These are phyloP conservation scores for Lochmaea capreae DNA, from an alignment of 2,888 invertebrate species.

Conservation along the genomic window DNA sequence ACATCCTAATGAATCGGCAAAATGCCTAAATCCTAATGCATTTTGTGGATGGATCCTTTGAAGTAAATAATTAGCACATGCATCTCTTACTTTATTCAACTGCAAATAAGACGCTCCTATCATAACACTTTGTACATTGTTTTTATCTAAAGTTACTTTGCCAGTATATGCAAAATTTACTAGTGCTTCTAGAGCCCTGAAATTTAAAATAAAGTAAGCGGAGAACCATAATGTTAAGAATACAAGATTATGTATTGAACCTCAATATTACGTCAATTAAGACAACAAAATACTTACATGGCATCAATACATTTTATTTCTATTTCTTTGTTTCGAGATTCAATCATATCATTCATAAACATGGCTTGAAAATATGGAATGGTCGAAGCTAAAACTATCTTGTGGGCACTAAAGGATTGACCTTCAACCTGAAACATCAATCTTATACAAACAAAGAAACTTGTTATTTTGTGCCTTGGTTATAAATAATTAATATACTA, in stretches of 20 bases:
- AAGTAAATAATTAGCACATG: conserved; percentile 84
- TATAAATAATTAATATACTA: no score
- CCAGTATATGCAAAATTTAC: conserved; percentile 90
- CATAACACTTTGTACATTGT: conserved; percentile 87
- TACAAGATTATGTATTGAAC: no score
- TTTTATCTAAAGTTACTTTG: conserved; percentile 78
- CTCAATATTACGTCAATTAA: no score
- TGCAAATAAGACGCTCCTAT: conserved; percentile 87
- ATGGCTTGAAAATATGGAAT: conserved; percentile 92
- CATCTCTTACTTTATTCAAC: conserved; percentile 81
- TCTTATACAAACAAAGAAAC: neutral
- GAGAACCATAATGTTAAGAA: no score
- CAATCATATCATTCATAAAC: conserved; percentile 91
- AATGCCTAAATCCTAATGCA: conserved; percentile 82
- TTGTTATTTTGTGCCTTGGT: no score
- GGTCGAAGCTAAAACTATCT: conserved; percentile 85
- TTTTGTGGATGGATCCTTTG: conserved; percentile 84
- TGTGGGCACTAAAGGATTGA: conserved; percentile 82
- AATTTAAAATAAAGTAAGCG: conserved; percentile 34
- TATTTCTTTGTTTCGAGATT: conserved; percentile 84
- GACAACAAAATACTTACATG: conserved; percentile 66
- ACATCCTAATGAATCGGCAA: conserved; percentile 84
- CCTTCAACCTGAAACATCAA: conserved; percentile 74
- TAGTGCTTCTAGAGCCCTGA: conserved; percentile 82
- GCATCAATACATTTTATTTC: conserved; percentile 85